phyloP scores from a whole-genome alignment of 2,113 vertebrate species.

The Calyptomena viridis region DNA sequence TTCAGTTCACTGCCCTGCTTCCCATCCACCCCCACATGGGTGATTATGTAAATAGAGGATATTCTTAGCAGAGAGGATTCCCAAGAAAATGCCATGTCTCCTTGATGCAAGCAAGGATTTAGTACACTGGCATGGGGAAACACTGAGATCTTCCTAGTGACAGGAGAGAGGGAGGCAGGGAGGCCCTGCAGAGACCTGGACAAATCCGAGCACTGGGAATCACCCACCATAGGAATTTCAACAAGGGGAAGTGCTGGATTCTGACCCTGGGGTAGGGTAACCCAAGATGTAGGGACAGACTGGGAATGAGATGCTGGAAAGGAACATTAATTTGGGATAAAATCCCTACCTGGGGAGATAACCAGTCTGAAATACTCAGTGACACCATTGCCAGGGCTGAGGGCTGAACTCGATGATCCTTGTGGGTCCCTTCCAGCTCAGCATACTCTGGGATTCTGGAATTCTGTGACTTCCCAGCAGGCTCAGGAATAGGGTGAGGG shows the following conservation, averaged over 20 bases:
- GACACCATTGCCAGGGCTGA: no score
- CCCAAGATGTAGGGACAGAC: background rate
- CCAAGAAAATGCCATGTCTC: constrained; percentile 53
- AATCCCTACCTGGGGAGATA: no score
- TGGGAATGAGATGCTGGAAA: background rate
- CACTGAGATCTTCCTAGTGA: background rate
- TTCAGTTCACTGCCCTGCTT: constrained; percentile 54
- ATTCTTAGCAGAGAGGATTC: constrained; percentile 68
- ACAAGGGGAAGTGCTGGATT: background rate
- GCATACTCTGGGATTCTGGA: background rate
- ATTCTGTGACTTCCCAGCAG: background rate
- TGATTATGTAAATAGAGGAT: constrained; percentile 51
- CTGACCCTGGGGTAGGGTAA: background rate
- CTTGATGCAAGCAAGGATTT: constrained; percentile 41
- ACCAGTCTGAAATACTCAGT: no score
- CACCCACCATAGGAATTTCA: background rate
- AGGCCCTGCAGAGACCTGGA: background rate
- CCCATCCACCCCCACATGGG: background rate
- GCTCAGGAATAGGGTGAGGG: background rate
- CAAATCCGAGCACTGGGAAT: background rate
- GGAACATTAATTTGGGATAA: no score
- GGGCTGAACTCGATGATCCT: background rate
- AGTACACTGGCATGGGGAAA: background rate
- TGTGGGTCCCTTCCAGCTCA: background rate
- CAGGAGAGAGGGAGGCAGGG: background rate